Base-by-base conservation (phyloP, 2,797 vertebrate genomes). In the Gadopsis bispinosus region DNA sequence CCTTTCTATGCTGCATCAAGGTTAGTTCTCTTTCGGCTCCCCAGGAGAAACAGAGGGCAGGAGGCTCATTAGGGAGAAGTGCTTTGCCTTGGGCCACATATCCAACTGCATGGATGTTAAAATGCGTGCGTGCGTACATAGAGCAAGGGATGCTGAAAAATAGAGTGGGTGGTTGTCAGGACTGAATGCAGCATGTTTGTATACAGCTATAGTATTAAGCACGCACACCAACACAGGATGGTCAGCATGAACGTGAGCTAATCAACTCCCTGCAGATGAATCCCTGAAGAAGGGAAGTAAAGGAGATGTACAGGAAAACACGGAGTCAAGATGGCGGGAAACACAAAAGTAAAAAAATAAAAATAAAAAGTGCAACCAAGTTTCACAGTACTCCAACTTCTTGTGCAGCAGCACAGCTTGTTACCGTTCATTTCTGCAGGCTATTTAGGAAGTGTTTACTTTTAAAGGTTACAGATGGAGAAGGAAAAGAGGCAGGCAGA, bases 1-100 rank as follows among this genome's bases (percentile, higher is more conserved):
- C 77, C 81, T 85, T 79, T 86, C 75, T 68, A 45, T 75, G 71
- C 85, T 71, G 81, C 89, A 87, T 83, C 86, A 93, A 93, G 91
- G 90, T 93, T 92, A 88, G 75, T 76, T 88, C 84, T 87, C 74
- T 79, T 80, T 80, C 54, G 26, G 78, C 80, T 90, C 79, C 77
- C 83, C 81, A 56, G 80, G 84, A 91, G 85, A 90, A 87, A 89
- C 78, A 56, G 90, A 92, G 91, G 92, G 91, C 91, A 93, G 79
- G 79, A 90, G 88, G 80, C 91, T 93, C 92, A 92, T 92, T 93
- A 93, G 83, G 75, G 84, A 83, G 88, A 90, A 91, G 88, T 86
- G 90, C 70, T 88, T 86, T 65, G 87, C 92, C 86, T 81, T 71
- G 68, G 89, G 93, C 89, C 86, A 87, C 89, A 84, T 88, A 92